These are phyloP conservation scores for Tonatia bakeri DNA, from an alignment of 2,113 vertebrate genomes.

Conservation along the genomic window DNA sequence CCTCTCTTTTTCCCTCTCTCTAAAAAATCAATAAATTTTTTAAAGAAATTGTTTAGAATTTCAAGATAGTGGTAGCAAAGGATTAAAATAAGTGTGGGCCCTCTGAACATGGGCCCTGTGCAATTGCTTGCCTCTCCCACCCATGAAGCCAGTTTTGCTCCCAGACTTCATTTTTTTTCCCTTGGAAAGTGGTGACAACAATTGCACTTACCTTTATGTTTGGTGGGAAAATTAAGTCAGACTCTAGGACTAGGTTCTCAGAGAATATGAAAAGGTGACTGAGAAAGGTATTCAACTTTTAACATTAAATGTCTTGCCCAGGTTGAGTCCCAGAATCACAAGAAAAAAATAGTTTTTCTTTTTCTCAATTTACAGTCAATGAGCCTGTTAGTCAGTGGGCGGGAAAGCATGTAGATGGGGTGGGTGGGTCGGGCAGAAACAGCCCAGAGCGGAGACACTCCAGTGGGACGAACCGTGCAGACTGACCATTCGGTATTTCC, in stretches of 20 bases:
- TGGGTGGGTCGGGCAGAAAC: no score
- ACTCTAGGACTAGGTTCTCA: background rate
- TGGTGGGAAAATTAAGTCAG: background rate
- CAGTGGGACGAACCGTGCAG: background rate
- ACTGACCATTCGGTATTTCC: background rate
- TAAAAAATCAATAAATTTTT: no score
- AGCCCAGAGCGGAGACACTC: background rate
- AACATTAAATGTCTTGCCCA: background rate
- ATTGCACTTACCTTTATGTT: background rate
- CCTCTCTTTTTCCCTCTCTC: no score
- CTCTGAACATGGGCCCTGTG: accelerated
- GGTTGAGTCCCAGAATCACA: background rate
- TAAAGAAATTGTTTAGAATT: background rate
- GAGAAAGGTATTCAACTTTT: background rate
- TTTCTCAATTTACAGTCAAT: background rate
- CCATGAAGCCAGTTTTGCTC: background rate
- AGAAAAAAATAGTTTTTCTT: background rate
- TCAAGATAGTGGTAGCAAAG: background rate
- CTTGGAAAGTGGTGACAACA: background rate
- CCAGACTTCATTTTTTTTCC: background rate
- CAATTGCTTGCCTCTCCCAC: accelerated
- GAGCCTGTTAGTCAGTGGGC: background rate
- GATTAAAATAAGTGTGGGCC: background rate
- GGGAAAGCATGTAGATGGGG: no score
- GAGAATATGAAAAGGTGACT: background rate